A percentile compares a stretch with the other conserved stretches of the same genome.
Conservation (phyloP, 1,140 invertebrate species). For the Stegodyphus dumicola region DNA sequence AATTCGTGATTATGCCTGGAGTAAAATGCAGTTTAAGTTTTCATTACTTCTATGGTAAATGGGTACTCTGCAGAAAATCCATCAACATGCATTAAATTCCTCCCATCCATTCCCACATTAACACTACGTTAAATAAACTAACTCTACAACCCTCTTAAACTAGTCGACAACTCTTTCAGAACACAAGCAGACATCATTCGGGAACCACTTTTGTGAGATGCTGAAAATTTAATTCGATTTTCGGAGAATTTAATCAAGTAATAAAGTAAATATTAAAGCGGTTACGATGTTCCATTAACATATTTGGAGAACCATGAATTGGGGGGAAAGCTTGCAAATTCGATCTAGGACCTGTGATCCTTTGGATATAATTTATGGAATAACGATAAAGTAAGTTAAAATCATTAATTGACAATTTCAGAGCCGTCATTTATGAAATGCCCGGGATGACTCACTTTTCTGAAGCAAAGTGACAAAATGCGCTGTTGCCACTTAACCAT, state of each 20-base stretch:
- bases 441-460: slow-evolving; percentile 5
- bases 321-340: background rate
- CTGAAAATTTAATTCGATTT: background rate
- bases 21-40: too few species aligned
- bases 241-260: slow-evolving; percentile 10
- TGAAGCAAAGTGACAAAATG: slow-evolving; percentile 23
- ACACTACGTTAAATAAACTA: too few species aligned
- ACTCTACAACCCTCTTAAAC: too few species aligned
- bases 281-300: slow-evolving; percentile 11
- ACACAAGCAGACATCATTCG: too few species aligned
- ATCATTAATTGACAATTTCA: slow-evolving; percentile 20
- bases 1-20: too few species aligned
- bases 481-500: background rate
- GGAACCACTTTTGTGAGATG: too few species aligned
- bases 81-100: too few species aligned
- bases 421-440: slow-evolving; percentile 13
- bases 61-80: too few species aligned
- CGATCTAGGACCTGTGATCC: slow-evolving; percentile 7
- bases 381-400: slow-evolving; percentile 9
- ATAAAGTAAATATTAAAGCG: background rate
- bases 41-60: too few species aligned
- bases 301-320: slow-evolving; percentile 1
- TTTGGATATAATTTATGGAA: slow-evolving; percentile 18
- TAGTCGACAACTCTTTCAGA: too few species aligned
- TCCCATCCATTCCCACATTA: too few species aligned